A percentile compares a stretch with the other conserved stretches of the same genome.
Conservation (phyloP, 2,113 vertebrate species). For the Sminthopsis crassicaudata region DNA sequence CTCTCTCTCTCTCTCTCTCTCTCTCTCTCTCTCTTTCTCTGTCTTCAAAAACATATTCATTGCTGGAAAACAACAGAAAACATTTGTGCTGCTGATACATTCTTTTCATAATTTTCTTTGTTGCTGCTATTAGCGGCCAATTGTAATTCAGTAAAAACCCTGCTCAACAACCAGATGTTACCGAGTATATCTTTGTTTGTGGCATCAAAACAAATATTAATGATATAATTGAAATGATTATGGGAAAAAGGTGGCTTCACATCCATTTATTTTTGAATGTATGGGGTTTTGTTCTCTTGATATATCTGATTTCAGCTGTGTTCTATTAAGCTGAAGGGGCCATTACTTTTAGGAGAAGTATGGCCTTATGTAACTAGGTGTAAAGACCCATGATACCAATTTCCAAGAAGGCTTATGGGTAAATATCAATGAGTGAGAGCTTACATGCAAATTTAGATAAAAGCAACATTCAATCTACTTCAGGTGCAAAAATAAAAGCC, state of each 20-base stretch:
- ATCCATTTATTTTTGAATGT: constrained; percentile 71
- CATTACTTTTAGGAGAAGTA: constrained; percentile 53
- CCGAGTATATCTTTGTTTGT: constrained; percentile 78
- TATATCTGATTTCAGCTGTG: constrained; percentile 61
- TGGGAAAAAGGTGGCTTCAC: constrained; percentile 64
- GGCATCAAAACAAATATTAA: constrained; percentile 86
- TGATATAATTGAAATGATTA: constrained; percentile 80
- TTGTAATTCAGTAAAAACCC: constrained; percentile 85
- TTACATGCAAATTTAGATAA: constrained; percentile 27
- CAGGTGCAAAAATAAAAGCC: neutral
- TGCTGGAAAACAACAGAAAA: constrained; percentile 84
- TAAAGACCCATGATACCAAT: constrained; percentile 25
- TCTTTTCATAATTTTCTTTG: constrained; percentile 88
- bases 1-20: too few relatives aligned
- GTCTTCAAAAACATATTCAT: constrained; percentile 78
- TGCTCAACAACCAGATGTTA: constrained; percentile 85
- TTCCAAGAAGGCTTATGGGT: constrained; percentile 30
- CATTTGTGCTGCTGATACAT: constrained; percentile 84
- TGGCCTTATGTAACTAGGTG: constrained; percentile 54
- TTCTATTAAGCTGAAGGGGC: constrained; percentile 56
- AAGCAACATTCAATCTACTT: neutral
- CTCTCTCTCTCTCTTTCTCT: neutral
- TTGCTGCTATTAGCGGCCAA: constrained; percentile 84
- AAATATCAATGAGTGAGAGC: constrained; percentile 51
- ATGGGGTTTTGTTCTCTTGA: constrained; percentile 61